Conservation (phyloP, 2,888 invertebrate species). For the Andrena minutula region DNA sequence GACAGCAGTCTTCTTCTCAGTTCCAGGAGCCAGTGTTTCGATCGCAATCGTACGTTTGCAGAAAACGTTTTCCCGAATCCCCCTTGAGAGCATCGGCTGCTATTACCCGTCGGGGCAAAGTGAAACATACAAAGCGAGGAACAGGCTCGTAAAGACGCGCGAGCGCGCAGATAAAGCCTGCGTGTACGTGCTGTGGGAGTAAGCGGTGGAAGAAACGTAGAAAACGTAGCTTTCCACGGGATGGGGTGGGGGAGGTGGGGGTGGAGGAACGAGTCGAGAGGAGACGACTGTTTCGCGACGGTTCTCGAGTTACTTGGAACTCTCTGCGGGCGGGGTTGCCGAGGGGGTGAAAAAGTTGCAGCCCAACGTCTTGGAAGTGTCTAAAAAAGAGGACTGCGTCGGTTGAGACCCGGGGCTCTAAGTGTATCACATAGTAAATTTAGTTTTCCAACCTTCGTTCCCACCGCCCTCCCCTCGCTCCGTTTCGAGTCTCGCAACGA, state of each 20-base stretch:
- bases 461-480: constrained; percentile 46
- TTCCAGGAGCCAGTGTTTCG: not conserved
- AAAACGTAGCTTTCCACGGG: constrained; percentile 32
- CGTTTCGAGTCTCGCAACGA: constrained; percentile 43
- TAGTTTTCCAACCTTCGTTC: constrained; percentile 81
- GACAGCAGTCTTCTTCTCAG: not conserved
- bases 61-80: constrained; percentile 30
- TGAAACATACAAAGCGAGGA: constrained; percentile 49
- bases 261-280: constrained; percentile 34
- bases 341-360: constrained; percentile 77
- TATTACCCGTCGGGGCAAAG: constrained; percentile 33
- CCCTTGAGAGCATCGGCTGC: constrained; percentile 28
- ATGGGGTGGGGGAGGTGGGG: not conserved
- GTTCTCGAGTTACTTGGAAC: constrained; percentile 77
- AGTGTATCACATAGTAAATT: constrained; percentile 85
- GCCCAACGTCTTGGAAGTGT: constrained; percentile 83
- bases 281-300: constrained; percentile 65
- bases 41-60: constrained; percentile 6
- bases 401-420: constrained; percentile 75
- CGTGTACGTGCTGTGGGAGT: constrained; percentile 40
- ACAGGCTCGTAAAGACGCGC: constrained; percentile 31
- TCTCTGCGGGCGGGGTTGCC: constrained; percentile 37
- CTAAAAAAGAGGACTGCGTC: constrained; percentile 80
- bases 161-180: constrained; percentile 20
- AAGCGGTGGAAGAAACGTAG: constrained; percentile 43